Evolutionary conservation across 2,113 vertebrate genomes (phyloP).

Genomic region (Spilogale gracilis): DNA sequence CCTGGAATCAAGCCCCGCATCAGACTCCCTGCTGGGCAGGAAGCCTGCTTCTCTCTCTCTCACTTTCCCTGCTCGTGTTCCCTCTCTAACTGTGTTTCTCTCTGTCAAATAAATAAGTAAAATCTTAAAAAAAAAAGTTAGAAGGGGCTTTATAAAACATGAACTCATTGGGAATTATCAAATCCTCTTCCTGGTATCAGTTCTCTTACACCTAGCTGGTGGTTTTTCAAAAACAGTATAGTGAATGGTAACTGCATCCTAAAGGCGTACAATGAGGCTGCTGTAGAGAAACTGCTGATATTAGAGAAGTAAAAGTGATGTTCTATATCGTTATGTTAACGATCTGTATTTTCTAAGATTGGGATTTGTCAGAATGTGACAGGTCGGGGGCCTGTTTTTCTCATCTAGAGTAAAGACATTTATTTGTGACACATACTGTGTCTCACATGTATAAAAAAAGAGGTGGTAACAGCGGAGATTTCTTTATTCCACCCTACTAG

Average conservation of each 20-base stretch:
- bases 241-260: not conserved
- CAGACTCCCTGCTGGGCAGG: too few relatives aligned
- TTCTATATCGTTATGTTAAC: not conserved
- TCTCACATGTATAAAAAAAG: not conserved
- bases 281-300: not conserved
- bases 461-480: not conserved
- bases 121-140: too few relatives aligned
- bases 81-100: too few relatives aligned
- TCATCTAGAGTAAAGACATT: not conserved
- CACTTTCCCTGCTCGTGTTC: too few relatives aligned
- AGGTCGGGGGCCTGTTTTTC: not conserved
- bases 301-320: not conserved
- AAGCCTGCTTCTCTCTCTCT: too few relatives aligned
- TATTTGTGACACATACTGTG: not conserved
- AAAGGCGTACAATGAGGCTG: not conserved
- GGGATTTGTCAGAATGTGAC: not conserved
- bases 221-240: not conserved
- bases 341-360: not conserved
- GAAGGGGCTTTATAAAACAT: not conserved
- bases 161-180: not conserved
- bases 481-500: not conserved
- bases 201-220: not conserved
- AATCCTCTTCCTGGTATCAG: not conserved
- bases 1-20: too few relatives aligned
- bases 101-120: too few relatives aligned